phyloP scores from a whole-genome alignment of 2,888 invertebrate genomes.

The Dyspetes luteomarginatus region DNA sequence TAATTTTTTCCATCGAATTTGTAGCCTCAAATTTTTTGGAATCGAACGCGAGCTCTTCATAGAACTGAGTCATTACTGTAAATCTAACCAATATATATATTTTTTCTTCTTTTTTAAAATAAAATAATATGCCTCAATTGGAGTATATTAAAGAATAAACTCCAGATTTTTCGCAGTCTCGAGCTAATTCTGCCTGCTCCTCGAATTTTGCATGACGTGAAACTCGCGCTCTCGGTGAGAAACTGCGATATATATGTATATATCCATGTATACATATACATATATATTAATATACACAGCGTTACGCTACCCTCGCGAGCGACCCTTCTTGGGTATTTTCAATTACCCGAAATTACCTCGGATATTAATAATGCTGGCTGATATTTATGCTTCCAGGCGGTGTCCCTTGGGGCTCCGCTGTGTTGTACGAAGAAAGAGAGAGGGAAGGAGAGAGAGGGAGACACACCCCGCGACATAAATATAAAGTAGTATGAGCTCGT shows the following conservation, averaged over 20 bases:
- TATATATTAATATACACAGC: conserved; percentile 17
- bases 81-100: background rate
- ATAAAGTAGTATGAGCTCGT: conserved; percentile 69
- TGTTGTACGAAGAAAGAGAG: conserved; percentile 39
- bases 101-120: background rate
- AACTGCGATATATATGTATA: background rate
- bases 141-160: conserved; percentile 20
- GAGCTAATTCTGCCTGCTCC: conserved; percentile 10
- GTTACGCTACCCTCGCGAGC: conserved; percentile 54
- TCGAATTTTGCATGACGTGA: conserved; percentile 33
- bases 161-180: conserved; percentile 20
- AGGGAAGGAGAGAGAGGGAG: too few relatives aligned
- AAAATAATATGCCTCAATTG: background rate
- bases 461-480: conserved; percentile 62
- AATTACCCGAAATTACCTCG: conserved; percentile 76
- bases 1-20: background rate
- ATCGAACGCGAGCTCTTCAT: background rate
- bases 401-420: conserved; percentile 53
- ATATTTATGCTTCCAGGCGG: conserved; percentile 72
- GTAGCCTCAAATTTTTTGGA: background rate
- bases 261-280: conserved; percentile 1
- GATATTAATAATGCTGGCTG: conserved; percentile 76
- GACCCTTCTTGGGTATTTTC: conserved; percentile 75
- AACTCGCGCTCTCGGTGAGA: conserved; percentile 6
- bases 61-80: background rate